Conservation (phyloP, 2,888 invertebrate genomes). For the Hydriomena furcata region DNA sequence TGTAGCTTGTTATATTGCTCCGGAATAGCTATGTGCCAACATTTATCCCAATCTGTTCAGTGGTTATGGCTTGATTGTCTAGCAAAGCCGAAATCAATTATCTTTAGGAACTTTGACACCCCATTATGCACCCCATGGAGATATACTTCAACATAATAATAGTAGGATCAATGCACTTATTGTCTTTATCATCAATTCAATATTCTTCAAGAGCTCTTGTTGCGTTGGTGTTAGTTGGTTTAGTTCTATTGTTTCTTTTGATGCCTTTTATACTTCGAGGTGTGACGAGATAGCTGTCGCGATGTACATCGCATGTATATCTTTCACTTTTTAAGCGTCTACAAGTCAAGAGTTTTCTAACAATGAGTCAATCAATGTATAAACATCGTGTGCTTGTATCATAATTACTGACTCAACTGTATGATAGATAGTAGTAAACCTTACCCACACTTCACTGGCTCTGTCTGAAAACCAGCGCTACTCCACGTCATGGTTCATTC, state of each 20-base stretch:
- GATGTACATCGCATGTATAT: constrained; percentile 16
- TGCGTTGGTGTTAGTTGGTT: background rate
- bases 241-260: constrained; percentile 11
- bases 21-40: too few species aligned
- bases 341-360: constrained; percentile 36
- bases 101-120: too few species aligned
- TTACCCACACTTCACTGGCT: too few species aligned
- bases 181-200: constrained; percentile 13
- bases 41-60: too few species aligned
- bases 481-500: too few species aligned
- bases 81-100: too few species aligned
- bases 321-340: constrained; percentile 12
- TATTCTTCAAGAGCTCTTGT: constrained; percentile 1
- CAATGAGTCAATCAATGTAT: constrained; percentile 49
- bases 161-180: constrained; percentile 17
- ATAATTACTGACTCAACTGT: constrained; percentile 24
- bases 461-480: too few species aligned
- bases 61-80: too few species aligned
- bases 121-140: too few species aligned
- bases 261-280: background rate
- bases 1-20: too few species aligned
- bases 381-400: background rate
- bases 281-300: background rate
- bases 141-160: too few species aligned
- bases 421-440: too few species aligned